Evolutionary conservation across 2,888 invertebrate genomes (phyloP).

Genomic region (Polymixis flavicincta): DNA sequence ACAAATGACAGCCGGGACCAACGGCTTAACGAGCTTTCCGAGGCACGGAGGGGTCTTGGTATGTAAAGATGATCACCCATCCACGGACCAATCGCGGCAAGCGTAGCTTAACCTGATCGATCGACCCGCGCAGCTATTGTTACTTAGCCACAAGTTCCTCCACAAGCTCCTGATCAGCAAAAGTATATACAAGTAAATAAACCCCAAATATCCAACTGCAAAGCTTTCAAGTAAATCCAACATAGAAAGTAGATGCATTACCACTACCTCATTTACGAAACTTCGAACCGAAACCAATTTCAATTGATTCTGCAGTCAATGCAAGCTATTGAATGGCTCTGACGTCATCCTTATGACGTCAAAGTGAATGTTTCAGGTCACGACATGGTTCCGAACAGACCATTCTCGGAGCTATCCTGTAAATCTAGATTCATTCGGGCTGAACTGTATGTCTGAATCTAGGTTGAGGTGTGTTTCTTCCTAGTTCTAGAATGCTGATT

Average conservation of each 20-base stretch:
- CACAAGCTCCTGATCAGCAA: too few relatives aligned
- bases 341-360: conserved; percentile 51
- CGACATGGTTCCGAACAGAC: conserved; percentile 36
- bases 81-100: too few relatives aligned
- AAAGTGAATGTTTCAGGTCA: conserved; percentile 53
- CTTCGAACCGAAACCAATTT: conserved; percentile 32
- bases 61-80: too few relatives aligned
- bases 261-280: conserved; percentile 15
- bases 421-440: conserved; percentile 27
- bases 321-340: conserved; percentile 37
- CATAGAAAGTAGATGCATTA: conserved; percentile 21
- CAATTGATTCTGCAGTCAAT: conserved; percentile 40
- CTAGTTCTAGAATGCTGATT: conserved; percentile 6
- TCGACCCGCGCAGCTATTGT: too few relatives aligned
- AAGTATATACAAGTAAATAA: conserved; percentile 1
- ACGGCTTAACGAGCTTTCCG: too few relatives aligned
- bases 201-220: neutral
- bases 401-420: conserved; percentile 28
- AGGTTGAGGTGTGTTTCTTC: conserved; percentile 27
- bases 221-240: neutral
- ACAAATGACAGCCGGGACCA: too few relatives aligned
- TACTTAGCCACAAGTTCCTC: too few relatives aligned
- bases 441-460: conserved; percentile 23
- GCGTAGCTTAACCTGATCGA: too few relatives aligned
- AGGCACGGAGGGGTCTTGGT: too few relatives aligned